These are phyloP conservation scores for Kryptopterus vitreolus DNA, from an alignment of 2,797 vertebrate species.

Conservation along the genomic window DNA sequence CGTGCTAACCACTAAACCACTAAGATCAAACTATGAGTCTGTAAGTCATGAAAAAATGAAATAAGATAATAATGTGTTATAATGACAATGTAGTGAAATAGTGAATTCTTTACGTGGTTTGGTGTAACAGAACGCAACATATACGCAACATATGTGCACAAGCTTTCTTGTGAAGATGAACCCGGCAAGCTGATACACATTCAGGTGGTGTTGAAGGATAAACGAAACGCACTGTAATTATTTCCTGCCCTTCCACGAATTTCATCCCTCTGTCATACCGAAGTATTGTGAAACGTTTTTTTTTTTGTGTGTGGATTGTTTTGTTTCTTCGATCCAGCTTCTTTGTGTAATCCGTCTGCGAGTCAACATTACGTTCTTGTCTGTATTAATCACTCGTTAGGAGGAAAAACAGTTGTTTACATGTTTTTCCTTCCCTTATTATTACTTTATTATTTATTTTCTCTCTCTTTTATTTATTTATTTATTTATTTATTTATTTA, in stretches of 20 bases:
- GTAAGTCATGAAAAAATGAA: background rate
- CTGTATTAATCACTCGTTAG: background rate
- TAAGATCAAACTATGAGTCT: too few species aligned
- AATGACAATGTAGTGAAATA: background rate
- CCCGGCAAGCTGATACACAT: background rate
- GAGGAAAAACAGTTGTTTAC: background rate
- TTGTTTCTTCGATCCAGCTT: background rate
- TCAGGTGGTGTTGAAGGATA: background rate
- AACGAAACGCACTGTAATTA: background rate
- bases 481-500: too few species aligned
- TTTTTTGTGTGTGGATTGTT: too few species aligned
- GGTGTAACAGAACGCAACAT: too few species aligned
- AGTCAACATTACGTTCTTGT: background rate
- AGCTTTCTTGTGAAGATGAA: background rate
- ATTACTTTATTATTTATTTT: too few species aligned
- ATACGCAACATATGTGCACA: too few species aligned
- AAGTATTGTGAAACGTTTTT: background rate
- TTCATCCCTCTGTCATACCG: background rate
- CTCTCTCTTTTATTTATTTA: background rate
- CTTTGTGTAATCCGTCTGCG: background rate
- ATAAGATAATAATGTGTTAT: background rate
- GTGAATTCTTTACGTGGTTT: background rate
- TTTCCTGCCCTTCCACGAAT: background rate
- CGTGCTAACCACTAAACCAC: too few species aligned
- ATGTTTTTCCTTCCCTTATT: too few species aligned